A percentile compares a stretch with the other conserved stretches of the same genome.
Evolutionary conservation across 53 echinoderm and acorn worm species (phyloP).

Genomic region (Crossaster papposus): DNA sequence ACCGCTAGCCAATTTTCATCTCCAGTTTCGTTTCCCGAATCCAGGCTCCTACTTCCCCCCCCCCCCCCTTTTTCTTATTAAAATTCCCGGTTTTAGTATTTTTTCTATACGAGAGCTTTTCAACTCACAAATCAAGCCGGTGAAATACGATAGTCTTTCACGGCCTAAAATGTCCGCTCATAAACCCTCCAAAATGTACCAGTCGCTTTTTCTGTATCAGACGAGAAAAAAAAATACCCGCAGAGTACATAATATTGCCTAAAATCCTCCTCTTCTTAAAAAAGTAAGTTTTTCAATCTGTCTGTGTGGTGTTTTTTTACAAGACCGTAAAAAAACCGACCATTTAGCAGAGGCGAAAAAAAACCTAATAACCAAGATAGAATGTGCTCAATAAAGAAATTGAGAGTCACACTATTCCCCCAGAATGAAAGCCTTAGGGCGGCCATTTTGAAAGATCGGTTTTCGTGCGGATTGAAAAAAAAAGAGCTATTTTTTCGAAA

Average conservation of each 20-base stretch:
- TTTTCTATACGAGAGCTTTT: slow-evolving; percentile 10
- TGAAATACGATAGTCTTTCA: slow-evolving; percentile 35
- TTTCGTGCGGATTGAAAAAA: slow-evolving; percentile 8
- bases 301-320: background rate
- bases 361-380: background rate
- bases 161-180: background rate
- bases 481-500: slow-evolving; percentile 39
- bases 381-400: background rate
- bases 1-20: slow-evolving; percentile 51
- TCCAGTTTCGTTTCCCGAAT: slow-evolving; percentile 39
- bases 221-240: background rate
- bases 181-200: background rate
- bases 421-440: slow-evolving; percentile 16
- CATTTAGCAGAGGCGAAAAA: background rate
- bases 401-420: slow-evolving; percentile 31
- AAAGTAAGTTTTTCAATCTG: slow-evolving; percentile 30
- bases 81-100: background rate
- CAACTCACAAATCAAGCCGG: background rate
- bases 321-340: slow-evolving; percentile 19
- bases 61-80: background rate
- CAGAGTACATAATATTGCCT: background rate
- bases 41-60: background rate
- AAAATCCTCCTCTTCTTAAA: slow-evolving; percentile 38
- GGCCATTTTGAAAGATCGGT: slow-evolving; percentile 61
- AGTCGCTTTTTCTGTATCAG: too few relatives aligned